These are phyloP conservation scores for Eulemur rubriventer DNA, from an alignment of 2,797 vertebrate genomes.

Conservation along the genomic window DNA sequence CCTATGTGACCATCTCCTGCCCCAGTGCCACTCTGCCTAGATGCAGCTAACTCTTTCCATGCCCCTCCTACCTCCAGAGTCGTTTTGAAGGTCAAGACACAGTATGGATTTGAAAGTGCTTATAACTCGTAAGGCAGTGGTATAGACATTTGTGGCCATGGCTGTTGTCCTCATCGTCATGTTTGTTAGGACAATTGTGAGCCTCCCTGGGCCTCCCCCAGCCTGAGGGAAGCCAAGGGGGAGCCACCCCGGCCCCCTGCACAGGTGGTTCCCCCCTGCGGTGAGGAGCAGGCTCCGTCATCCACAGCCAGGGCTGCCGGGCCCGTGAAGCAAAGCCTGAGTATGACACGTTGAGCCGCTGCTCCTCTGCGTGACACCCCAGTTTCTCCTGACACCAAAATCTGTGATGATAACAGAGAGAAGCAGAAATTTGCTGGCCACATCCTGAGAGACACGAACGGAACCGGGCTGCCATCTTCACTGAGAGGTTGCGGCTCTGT, in stretches of 20 bases:
- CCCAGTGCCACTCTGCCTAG: neutral
- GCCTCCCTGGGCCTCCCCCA: neutral
- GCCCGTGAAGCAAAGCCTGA: neutral
- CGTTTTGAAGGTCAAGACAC: neutral
- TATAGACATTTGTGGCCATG: neutral
- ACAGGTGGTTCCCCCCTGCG: too few relatives aligned
- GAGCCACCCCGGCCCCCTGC: rapidly evolving
- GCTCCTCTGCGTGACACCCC: neutral
- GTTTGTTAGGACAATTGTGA: neutral
- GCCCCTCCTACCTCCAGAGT: neutral
- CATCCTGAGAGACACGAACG: neutral
- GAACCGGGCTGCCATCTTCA: neutral
- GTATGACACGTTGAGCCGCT: neutral
- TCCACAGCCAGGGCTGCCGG: neutral
- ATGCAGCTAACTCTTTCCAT: neutral
- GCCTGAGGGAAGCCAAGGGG: neutral
- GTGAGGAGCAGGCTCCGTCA: neutral
- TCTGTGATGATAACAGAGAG: neutral
- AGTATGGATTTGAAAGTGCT: neutral
- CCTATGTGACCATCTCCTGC: neutral
- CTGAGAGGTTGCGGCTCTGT: neutral
- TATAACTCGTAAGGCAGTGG: neutral
- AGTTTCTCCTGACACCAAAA: neutral
- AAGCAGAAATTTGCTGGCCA: neutral
- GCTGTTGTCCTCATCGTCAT: rapidly evolving